phyloP scores from a whole-genome alignment of 2,888 invertebrate species.

The Polydrusus cervinus region DNA sequence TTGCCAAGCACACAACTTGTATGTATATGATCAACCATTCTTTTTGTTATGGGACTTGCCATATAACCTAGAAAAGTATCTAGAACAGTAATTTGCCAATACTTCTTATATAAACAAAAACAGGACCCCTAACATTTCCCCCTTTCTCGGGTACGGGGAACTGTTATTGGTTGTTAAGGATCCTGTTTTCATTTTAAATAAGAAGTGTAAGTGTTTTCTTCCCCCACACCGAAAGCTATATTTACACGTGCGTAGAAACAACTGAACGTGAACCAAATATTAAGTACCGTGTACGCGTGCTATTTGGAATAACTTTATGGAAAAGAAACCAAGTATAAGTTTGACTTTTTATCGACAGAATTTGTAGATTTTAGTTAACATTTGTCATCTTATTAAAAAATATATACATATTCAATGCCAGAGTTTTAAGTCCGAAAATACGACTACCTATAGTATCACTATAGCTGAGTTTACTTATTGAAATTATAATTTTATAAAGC shows the following conservation, averaged over 20 bases:
- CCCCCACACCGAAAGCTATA: constrained; percentile 51
- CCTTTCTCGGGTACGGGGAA: not conserved
- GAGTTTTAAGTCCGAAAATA: too few species aligned
- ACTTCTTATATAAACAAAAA: constrained; percentile 28
- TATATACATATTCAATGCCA: too few species aligned
- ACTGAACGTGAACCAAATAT: constrained; percentile 41
- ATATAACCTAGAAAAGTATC: not conserved
- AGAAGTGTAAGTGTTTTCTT: constrained; percentile 4
- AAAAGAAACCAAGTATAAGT: constrained; percentile 9
- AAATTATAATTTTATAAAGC: too few species aligned
- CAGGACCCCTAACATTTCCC: constrained; percentile 8
- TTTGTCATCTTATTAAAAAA: too few species aligned
- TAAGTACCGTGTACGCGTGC: constrained; percentile 45
- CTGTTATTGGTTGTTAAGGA: not conserved
- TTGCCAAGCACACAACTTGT: not conserved
- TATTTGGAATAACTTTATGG: not conserved
- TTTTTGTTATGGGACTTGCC: not conserved
- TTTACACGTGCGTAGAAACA: constrained; percentile 52
- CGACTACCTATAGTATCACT: too few species aligned
- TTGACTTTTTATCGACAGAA: constrained; percentile 3
- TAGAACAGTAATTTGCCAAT: constrained; percentile 19
- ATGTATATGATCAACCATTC: not conserved
- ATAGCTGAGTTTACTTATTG: too few species aligned
- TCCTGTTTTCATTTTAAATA: constrained; percentile 30
- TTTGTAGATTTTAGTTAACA: too few species aligned